Percentiles rank a stretch among this genome's conserved stretches.
These are phyloP conservation scores for Pyralis farinalis DNA, from an alignment of 2,888 invertebrate genomes.

Conservation along the genomic window DNA sequence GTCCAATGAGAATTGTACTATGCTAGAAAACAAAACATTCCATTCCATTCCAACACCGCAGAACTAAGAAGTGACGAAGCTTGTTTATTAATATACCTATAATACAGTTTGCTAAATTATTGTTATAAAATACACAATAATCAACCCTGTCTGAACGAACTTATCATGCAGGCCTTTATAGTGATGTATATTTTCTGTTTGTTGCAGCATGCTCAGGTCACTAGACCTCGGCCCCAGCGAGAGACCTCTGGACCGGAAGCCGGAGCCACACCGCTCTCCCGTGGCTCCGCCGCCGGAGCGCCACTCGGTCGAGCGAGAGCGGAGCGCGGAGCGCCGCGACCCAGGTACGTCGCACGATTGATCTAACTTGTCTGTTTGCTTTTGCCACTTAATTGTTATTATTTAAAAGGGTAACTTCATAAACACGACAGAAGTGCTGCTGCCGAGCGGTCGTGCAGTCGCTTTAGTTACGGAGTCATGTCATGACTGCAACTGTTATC, in stretches of 20 bases:
- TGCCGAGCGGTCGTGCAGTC: no score
- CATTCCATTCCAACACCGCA: no score
- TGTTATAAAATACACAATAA: no score
- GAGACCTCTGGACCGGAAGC: constrained; percentile 55
- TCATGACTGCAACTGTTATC: no score
- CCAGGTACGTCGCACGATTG: constrained; percentile 51
- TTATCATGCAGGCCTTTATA: no score
- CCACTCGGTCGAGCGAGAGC: constrained; percentile 57
- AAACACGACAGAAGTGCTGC: background rate
- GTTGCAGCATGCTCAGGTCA: constrained; percentile 87
- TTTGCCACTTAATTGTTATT: background rate
- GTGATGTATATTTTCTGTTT: constrained; percentile 23
- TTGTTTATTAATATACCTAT: no score
- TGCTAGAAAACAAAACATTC: no score
- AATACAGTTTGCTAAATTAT: no score
- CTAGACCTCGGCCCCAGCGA: constrained; percentile 82
- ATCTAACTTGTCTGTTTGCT: constrained; percentile 24
- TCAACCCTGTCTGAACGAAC: no score
- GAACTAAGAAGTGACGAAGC: no score
- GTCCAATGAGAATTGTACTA: no score
- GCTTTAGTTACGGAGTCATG: no score
- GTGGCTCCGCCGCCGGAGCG: constrained; percentile 50
- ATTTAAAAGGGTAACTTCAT: background rate
- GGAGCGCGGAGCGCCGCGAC: constrained; percentile 62
- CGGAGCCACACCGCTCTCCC: constrained; percentile 76